phyloP scores from a whole-genome alignment of 2,113 vertebrate species.

The Lontra canadensis region DNA sequence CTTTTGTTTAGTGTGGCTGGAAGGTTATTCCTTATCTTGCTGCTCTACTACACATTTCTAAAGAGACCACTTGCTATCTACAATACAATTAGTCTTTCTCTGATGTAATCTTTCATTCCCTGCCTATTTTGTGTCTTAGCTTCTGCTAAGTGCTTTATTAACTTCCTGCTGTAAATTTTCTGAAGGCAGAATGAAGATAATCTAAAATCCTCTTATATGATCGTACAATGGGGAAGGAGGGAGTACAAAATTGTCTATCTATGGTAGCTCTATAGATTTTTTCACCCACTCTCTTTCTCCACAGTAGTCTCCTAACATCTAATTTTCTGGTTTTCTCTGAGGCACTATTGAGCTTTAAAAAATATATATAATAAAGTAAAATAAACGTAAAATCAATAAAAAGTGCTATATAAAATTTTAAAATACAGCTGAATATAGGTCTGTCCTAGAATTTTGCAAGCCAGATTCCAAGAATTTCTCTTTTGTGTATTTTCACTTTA shows the following conservation, averaged over 20 bases:
- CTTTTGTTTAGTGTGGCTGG: conserved; percentile 50
- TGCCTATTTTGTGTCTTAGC: conserved; percentile 57
- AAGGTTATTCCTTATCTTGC: conserved; percentile 18
- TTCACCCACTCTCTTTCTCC: neutral
- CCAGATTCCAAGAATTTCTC: neutral
- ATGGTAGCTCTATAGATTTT: conserved; percentile 43
- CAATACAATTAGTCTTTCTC: conserved; percentile 60
- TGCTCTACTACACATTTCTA: conserved; percentile 51
- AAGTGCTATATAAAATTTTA: neutral
- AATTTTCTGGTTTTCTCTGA: conserved; percentile 40
- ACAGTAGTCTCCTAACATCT: neutral
- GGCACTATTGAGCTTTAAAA: neutral
- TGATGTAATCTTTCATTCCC: conserved; percentile 61
- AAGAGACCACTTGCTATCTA: conserved; percentile 59
- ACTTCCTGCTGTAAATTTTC: conserved; percentile 73
- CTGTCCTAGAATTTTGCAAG: neutral
- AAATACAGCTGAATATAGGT: neutral
- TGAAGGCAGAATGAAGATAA: conserved; percentile 67
- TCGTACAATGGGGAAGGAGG: neutral
- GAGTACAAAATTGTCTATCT: conserved; percentile 43
- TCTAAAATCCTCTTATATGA: conserved; percentile 66
- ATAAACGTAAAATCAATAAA: neutral
- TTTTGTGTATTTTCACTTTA: neutral
- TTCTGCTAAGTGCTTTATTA: conserved; percentile 72
- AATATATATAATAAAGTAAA: neutral